Base-by-base conservation (phyloP, 2,797 vertebrate species). In the Pangasius sanitwongsei region DNA sequence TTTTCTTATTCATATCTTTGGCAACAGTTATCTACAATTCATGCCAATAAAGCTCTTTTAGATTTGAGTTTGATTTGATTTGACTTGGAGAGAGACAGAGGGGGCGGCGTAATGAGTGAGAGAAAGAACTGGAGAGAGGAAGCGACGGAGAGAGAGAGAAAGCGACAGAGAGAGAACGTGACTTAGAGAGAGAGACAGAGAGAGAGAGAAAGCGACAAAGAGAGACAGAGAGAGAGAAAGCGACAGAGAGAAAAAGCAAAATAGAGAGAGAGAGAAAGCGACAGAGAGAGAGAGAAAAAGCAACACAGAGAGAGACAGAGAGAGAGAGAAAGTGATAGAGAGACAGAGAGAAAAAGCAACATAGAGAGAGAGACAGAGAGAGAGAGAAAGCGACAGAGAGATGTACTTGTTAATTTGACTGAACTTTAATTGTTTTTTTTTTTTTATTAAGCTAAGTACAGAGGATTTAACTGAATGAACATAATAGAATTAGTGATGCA, bases 401-500 rank as follows among this genome's bases (percentile, higher is more conserved):
- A 80, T 11, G 77, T 3, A 57, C 77, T 31, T 31, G 50, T 80
- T 57, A 34, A 57, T 83, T 28, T 63, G 34, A 44, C 55, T n/a
- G 57, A 11, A 37, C 34, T 61, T 83, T 61, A 83, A 41, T 59
- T 83, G 55, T 81, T 37, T 37, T 37, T 37, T 59, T 55, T 50
- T 77, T 80, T 55, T 83, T 83, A 82, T 82, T 20, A 23, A 61
- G 37, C 28, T 48, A 50, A 84, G 67, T 74, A 57, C 81, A 83
- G 16, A 4, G 25, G 53, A 83, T 31, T 44, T 28, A 31, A 41
- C 67, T 72, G 67, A 70, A 31, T 69, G 80, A 80, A 70, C 34
- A 83, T 69, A 83, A 87, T 44, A 48, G 77, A 70, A 81, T 88
- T 83, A 74, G 37, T 37, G 53, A 83, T 83, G 78, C 86, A 61